Base-by-base conservation (phyloP, 2,113 vertebrate genomes). In the Labeo catla region DNA sequence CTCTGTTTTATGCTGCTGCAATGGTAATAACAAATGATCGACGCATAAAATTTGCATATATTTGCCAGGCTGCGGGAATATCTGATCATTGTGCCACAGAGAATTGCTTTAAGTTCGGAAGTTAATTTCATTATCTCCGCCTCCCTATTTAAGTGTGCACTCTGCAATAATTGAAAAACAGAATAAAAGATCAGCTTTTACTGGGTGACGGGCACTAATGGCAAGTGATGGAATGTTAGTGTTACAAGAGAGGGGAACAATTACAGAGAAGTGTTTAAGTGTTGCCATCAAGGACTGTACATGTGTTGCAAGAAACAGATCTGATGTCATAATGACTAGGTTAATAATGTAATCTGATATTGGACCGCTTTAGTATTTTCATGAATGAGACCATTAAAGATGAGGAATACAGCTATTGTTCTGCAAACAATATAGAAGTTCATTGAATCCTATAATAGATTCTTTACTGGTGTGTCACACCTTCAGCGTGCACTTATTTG, bases 1-100 rank as follows among this genome's bases (percentile, higher is more conserved):
- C 91, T 92, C 93, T 93, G 95, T 96, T 95, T 94, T 95, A 95
- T 97, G 94, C 95, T 95, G 94, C 94, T 92, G 93, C 93, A 93
- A 93, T 96, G 94, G 93, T 97, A 98, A 96, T 97, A 97, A 96
- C 95, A 95, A 95, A 96, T 91, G 94, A 97, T 97, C 94, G 96
- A 96, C 95, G 96, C 97, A 98, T 98, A 96, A 95, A 97, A 98
- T 98, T 99, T 95, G 95, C 97, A 98, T 99, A 97, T 94, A 97
- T 99, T 98, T 96, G 92, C 89, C 92, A 96, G 95, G 94, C 96
- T 93, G 95, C 93, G 94, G 97, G 95, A 97, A 96, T 96, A 96
- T 97, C 96, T 96, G 95, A 96, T 96, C 94, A 95, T 96, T 95
- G 94, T 96, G 95, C 96, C 96, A 94, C 88, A 90, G 96, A 99